These are phyloP conservation scores for Alfaro cultratus DNA, from an alignment of 2,797 vertebrate species.

Conservation along the genomic window DNA sequence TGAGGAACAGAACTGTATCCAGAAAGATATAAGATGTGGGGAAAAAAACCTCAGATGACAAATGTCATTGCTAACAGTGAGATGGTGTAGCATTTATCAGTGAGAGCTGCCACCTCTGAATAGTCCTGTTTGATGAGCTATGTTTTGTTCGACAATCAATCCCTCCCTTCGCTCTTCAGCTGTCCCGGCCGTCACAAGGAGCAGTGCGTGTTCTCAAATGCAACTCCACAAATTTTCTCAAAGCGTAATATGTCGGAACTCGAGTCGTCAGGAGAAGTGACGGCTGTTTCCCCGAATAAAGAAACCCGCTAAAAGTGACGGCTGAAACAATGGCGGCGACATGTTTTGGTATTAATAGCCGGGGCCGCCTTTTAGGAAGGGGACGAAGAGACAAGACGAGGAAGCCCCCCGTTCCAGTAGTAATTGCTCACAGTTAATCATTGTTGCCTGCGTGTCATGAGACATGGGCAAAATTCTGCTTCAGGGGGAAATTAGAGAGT, in stretches of 20 bases:
- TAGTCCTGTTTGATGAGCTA: constrained; percentile 46
- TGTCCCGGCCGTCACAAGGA: constrained; percentile 26
- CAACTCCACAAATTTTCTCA: constrained; percentile 1
- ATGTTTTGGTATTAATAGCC: constrained; percentile 42
- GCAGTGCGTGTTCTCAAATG: neutral
- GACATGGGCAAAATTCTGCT: constrained; percentile 69
- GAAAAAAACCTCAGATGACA: constrained; percentile 16
- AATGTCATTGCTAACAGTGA: constrained; percentile 14
- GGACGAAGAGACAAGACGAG: constrained; percentile 38
- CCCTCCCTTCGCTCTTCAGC: constrained; percentile 11
- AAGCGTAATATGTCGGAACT: neutral
- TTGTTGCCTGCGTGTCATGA: constrained; percentile 71
- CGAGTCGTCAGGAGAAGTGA: constrained; percentile 10
- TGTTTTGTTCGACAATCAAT: constrained; percentile 28
- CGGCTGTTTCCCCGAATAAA: constrained; percentile 37
- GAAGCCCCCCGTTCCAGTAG: constrained; percentile 58
- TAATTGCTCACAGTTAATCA: constrained; percentile 81
- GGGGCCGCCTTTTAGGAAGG: constrained; percentile 38
- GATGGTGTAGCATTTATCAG: constrained; percentile 34
- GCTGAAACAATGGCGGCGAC: constrained; percentile 44
- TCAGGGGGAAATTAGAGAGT: constrained; percentile 73
- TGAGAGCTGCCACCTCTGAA: constrained; percentile 39
- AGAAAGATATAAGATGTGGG: constrained; percentile 19
- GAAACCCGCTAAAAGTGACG: constrained; percentile 53
- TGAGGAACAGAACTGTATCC: constrained; percentile 25